Percentiles rank a stretch among this genome's conserved stretches.
phyloP scores from a whole-genome alignment of 2,113 vertebrate species.

The Nycticebus coucang region DNA sequence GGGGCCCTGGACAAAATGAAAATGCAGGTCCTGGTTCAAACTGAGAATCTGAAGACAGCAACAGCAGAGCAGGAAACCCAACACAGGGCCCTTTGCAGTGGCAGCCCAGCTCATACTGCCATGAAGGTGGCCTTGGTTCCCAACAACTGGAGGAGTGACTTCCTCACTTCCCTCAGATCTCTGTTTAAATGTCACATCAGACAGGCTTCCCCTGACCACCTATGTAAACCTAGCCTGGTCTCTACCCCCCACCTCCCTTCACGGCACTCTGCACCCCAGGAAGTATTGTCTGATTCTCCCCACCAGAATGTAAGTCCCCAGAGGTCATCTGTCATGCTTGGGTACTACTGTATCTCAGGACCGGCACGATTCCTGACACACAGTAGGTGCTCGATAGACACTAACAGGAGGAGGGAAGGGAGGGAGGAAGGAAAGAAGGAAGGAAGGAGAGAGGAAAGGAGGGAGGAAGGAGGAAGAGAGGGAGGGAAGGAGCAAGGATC shows the following conservation, averaged over 20 bases:
- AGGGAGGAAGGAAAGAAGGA: not conserved
- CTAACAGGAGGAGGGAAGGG: not conserved
- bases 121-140: not conserved
- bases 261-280: not conserved
- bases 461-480: too few species aligned
- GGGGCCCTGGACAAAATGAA: not conserved
- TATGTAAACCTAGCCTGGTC: not conserved
- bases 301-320: not conserved
- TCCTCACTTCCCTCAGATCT: not conserved
- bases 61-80: not conserved
- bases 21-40: not conserved
- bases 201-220: not conserved
- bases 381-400: not conserved
- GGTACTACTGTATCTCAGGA: not conserved
- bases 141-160: not conserved
- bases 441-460: not conserved
- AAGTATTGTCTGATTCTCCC: not conserved
- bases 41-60: not conserved
- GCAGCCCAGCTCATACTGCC: not conserved
- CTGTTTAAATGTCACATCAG: not conserved
- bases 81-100: not conserved
- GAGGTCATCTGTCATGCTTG: too few species aligned
- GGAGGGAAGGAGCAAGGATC: not conserved
- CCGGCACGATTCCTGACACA: not conserved
- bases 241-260: not conserved